Base-by-base conservation (phyloP, 2,888 invertebrate genomes). In the Drosophila kanekoi region DNA sequence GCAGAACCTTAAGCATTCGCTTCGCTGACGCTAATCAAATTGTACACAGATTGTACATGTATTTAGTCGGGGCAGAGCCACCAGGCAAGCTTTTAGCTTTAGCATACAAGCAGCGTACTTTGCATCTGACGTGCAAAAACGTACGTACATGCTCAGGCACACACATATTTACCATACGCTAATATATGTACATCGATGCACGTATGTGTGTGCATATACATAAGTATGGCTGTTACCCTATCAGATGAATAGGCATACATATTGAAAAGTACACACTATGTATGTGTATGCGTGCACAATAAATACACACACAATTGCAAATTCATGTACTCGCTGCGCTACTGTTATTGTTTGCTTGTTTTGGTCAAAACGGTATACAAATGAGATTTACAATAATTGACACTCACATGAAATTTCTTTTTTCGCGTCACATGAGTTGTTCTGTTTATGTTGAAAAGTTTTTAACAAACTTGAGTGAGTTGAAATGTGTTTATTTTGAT, bases 321-420 rank as follows among this genome's bases (percentile, higher is more conserved):
- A n/a, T 47, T 2, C 18, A 18, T 43, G 40, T 47, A 47, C 32
- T 38, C 45, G 14, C 48, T 44, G 41, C 52, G 33, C 48, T 58
- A 54, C 40, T 72, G 77, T 71, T 74, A 60, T 67, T 72, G 60
- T 61, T 76, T 41, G 40, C 45, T 76, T 72, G 72, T 76, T 72
- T 70, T 73, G 65, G 44, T 59, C 63, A 43, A 44, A 61, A 54
- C 35, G 43, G 13, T n/a, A 52, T 38, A 62, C 45, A 64, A 64
- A 44, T 56, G 44, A 35, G 33, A 33, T 37, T 43, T 58, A 40
- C 62, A 52, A 41, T 52, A 64, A 75, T 20, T 63, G 33, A 10
- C 52, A 64, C 64, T 48, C 47, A 52, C 35, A 60, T 16, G 10
- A 33, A 56, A 48, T 61, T 28, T 18, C 8, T 18, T 44, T 49